Conservation (phyloP, 1,140 invertebrate genomes). For the Drosophila insularis region DNA sequence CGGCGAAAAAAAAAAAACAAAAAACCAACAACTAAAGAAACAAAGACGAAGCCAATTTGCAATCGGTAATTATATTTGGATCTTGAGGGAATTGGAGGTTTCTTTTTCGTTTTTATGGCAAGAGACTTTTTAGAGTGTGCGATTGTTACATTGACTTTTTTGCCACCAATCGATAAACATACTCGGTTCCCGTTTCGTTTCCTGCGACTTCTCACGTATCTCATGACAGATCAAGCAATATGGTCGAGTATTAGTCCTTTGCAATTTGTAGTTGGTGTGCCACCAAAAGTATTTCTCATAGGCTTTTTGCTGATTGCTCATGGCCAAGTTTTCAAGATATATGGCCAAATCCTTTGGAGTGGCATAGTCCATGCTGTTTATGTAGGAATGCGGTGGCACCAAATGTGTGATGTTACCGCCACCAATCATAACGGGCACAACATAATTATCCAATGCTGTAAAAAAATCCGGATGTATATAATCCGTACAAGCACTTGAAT, state of each 20-base stretch:
- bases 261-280: conserved; percentile 45
- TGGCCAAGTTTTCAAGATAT: conserved; percentile 17
- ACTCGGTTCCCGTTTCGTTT: conserved; percentile 2
- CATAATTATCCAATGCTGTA: conserved; percentile 28
- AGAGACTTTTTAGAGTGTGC: neutral
- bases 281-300: conserved; percentile 54
- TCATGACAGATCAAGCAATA: conserved; percentile 47
- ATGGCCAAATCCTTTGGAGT: conserved; percentile 23
- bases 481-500: conserved; percentile 47
- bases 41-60: conserved; percentile 58
- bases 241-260: conserved; percentile 7
- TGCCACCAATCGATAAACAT: conserved; percentile 54
- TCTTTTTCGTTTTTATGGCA: neutral
- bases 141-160: conserved; percentile 44
- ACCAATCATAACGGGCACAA: conserved; percentile 58
- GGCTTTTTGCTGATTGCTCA: neutral
- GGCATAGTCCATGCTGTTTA: conserved; percentile 33
- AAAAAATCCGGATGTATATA: conserved; percentile 48
- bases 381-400: conserved; percentile 37
- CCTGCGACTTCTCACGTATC: neutral
- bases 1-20: conserved; percentile 21
- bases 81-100: neutral
- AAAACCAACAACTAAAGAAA: conserved; percentile 15
- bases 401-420: conserved; percentile 37
- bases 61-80: conserved; percentile 67